Conservation (phyloP, 2,797 vertebrate genomes). For the Hirundo rustica region DNA sequence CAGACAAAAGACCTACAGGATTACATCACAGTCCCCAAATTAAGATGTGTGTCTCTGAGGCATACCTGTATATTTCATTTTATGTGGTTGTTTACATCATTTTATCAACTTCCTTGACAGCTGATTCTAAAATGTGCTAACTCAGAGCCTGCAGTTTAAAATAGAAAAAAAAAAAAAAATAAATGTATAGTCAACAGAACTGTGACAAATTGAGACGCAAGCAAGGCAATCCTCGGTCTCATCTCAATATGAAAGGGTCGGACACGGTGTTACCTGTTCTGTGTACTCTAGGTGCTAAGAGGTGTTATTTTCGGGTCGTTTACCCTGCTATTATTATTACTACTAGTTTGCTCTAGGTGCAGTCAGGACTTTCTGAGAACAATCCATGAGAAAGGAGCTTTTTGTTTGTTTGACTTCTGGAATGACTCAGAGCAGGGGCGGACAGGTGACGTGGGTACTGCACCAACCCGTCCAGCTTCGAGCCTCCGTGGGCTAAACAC, state of each 20-base stretch:
- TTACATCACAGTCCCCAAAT: not conserved
- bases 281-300: not conserved
- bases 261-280: accelerated
- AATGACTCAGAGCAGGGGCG: not conserved
- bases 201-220: not conserved
- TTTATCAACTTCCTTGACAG: constrained; percentile 1
- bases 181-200: not conserved
- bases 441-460: not conserved
- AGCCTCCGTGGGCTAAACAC: not conserved
- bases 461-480: not conserved
- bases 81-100: not conserved
- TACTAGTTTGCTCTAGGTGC: not conserved
- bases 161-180: not conserved
- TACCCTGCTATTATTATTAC: not conserved
- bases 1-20: not conserved
- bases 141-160: not conserved
- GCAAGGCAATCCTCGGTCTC: not conserved
- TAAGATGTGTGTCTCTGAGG: not conserved
- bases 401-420: not conserved
- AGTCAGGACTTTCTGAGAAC: not conserved
- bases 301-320: not conserved
- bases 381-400: not conserved
- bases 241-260: not conserved
- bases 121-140: not conserved
- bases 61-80: not conserved